Evolutionary conservation across 1,140 invertebrate species (phyloP), one percentile per base, ranked within the genome.

Genomic region (Bombus terrestris): DNA sequence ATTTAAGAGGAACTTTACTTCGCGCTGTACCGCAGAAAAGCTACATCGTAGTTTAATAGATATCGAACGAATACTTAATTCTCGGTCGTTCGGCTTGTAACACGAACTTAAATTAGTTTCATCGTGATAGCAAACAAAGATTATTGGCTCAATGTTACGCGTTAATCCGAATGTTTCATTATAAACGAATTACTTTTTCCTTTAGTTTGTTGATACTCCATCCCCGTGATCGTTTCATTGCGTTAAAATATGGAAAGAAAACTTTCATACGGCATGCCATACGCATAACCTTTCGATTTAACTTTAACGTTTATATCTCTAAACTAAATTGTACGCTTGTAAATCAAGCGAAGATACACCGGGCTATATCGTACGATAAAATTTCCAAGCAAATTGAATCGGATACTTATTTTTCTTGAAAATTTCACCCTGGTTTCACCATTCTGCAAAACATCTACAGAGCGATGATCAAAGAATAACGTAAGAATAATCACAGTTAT

Each of bases 51-150:
- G 12, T 13, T 6, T 72, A 72, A 53, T 28, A 79, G 39, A 10
- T 57, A 39, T 85, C 77, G 78, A 85, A 81, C 6, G 78, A 73
- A 85, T 74, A 53, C 47, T 53, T 53, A 73, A 83, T 85, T 74
- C 59, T 47, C 10, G 3, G 66, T 18, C 22, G 37, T 84, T 43
- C 53, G 12, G 2, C 9, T 32, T 32, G 41, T 10, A 71, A 35
- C 32, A 1, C 10, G 35, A 85, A 85, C 53, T 85, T 85, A 85
- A 81, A 85, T 85, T 72, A 53, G 43, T 80, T 85, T n/a, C 59
- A 28, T 37, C 22, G 18, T n/a, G 41, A 32, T 28, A 18, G 41
- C 78, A 81, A 85, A 81, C 78, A 74, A 68, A 53, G 32, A 81
- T 81, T 66, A 85, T 85, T 28, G 41, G 8, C 57, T 22, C n/a